Conservation (phyloP, 2,797 vertebrate species). For the Craterocephalus amniculus region DNA sequence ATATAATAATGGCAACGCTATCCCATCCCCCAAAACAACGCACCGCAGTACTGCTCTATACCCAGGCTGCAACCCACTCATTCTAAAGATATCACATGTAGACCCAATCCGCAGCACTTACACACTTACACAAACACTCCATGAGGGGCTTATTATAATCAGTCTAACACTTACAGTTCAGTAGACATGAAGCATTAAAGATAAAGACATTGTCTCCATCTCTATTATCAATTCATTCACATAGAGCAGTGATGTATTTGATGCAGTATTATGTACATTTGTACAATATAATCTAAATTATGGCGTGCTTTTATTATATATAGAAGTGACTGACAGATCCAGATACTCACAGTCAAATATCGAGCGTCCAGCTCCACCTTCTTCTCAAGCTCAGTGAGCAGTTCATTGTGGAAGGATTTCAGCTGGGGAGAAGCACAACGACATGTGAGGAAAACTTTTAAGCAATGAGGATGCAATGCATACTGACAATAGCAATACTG, state of each 20-base stretch:
- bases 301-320: constrained; percentile 2
- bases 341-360: constrained; percentile 93
- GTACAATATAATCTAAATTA: neutral
- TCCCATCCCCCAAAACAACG: constrained; percentile 71
- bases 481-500: too few relatives aligned
- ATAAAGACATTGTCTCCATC: constrained; percentile 31
- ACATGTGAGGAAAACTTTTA: neutral
- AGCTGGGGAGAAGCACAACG: constrained; percentile 78
- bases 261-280: constrained; percentile 12
- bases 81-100: constrained; percentile 84
- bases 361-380: constrained; percentile 97
- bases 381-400: constrained; percentile 97
- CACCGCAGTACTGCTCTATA: constrained; percentile 65
- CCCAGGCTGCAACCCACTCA: constrained; percentile 78
- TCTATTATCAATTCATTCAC: constrained; percentile 16
- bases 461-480: neutral
- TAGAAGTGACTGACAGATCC: constrained; percentile 1
- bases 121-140: constrained; percentile 39
- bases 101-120: constrained; percentile 62
- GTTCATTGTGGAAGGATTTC: constrained; percentile 97
- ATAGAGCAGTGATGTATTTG: constrained; percentile 13
- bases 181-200: constrained; percentile 53
- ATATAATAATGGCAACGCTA: constrained; percentile 54
- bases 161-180: constrained; percentile 48
- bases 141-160: constrained; percentile 60